Evolutionary conservation across 2,888 invertebrate species (phyloP).

Genomic region (Frankliniella intonsa): DNA sequence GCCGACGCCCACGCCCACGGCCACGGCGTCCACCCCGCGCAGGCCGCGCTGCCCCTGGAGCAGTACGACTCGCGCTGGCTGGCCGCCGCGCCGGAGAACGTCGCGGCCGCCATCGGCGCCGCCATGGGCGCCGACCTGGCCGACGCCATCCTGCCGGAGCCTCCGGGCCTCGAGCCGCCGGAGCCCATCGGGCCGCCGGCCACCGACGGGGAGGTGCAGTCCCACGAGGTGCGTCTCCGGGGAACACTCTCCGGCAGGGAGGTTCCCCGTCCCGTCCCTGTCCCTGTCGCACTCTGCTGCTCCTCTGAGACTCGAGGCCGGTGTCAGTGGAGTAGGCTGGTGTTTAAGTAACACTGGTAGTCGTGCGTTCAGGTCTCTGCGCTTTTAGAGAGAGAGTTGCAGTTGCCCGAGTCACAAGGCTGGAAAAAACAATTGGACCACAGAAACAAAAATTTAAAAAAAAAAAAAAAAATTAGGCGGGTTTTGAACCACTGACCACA

Average conservation of each 20-base stretch:
- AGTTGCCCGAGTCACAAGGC: too few species aligned
- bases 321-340: neutral
- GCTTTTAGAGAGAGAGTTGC: too few species aligned
- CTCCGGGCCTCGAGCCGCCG: neutral
- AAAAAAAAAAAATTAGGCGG: too few species aligned
- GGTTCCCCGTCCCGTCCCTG: too few species aligned
- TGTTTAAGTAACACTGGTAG: too few species aligned
- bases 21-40: neutral
- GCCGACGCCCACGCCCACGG: conserved; percentile 25
- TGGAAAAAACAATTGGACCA: too few species aligned
- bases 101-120: neutral
- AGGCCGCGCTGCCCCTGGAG: conserved; percentile 36
- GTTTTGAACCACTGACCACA: too few species aligned
- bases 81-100: neutral
- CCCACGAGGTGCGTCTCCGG: neutral
- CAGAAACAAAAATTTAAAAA: too few species aligned
- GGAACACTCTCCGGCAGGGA: too few species aligned
- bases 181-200: conserved; percentile 19
- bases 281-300: too few species aligned
- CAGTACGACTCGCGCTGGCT: conserved; percentile 39
- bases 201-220: conserved; percentile 10
- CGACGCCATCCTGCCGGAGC: conserved; percentile 8
- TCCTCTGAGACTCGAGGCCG: neutral
- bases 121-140: conserved; percentile 31
- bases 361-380: too few species aligned